These are phyloP conservation scores for Drosophila flavopinicola DNA, from an alignment of 2,888 invertebrate species.

Conservation along the genomic window DNA sequence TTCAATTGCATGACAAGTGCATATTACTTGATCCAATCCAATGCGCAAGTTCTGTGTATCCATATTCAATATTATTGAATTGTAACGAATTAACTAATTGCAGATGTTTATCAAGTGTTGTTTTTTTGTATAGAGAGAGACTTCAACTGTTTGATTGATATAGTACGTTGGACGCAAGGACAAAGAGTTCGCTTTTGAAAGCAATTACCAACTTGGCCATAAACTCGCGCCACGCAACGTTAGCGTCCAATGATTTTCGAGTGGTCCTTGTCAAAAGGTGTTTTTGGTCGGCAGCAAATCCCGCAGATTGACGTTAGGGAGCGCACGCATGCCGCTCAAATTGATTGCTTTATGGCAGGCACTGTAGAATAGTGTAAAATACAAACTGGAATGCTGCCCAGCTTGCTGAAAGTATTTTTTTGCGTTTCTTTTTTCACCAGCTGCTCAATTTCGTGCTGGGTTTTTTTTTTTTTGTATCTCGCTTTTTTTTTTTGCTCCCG, in stretches of 20 bases:
- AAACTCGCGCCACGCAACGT: slow-evolving; percentile 22
- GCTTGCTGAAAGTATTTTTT: slow-evolving; percentile 49
- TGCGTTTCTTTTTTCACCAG: slow-evolving; percentile 43
- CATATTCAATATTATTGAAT: slow-evolving; percentile 37
- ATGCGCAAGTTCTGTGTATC: slow-evolving; percentile 11
- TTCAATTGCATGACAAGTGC: slow-evolving; percentile 71
- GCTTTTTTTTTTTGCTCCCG: slow-evolving; percentile 1
- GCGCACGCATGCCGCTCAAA: slow-evolving; percentile 38
- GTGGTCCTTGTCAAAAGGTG: slow-evolving; percentile 61
- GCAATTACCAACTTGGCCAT: slow-evolving; percentile 61
- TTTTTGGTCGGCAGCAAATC: slow-evolving; percentile 56
- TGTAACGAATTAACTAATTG: slow-evolving; percentile 64
- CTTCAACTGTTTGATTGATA: slow-evolving; percentile 50
- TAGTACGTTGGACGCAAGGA: slow-evolving; percentile 30
- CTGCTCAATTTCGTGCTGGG: slow-evolving; percentile 39
- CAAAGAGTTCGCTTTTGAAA: slow-evolving; percentile 63
- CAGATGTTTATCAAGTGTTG: slow-evolving; percentile 37
- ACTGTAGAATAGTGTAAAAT: slow-evolving; percentile 39
- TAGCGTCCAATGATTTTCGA: slow-evolving; percentile 15
- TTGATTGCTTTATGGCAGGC: slow-evolving; percentile 73
- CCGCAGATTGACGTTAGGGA: slow-evolving; percentile 39
- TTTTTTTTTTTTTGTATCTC: slow-evolving; percentile 13
- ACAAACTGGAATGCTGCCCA: slow-evolving; percentile 39
- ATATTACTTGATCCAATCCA: slow-evolving; percentile 62
- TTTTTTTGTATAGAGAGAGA: slow-evolving; percentile 28